A percentile compares a stretch with the other conserved stretches of the same genome.
Conservation (phyloP, 1,140 invertebrate species). For the Pollicipes pollicipes region DNA sequence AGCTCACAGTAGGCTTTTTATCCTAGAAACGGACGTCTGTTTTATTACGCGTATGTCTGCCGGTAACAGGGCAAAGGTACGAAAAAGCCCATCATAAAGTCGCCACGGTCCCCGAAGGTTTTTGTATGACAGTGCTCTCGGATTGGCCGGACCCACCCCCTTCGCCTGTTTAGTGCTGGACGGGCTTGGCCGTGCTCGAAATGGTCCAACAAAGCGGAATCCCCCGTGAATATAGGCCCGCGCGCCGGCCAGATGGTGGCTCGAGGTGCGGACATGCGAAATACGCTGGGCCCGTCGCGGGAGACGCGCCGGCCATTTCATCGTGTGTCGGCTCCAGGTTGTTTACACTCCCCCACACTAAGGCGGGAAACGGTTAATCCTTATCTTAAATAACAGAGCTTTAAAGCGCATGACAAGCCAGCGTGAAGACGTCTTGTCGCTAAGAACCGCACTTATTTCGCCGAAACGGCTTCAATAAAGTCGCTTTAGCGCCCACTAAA, state of each 20-base stretch:
- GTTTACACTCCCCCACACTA: not conserved
- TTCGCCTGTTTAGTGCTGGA: not conserved
- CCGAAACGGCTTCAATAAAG: not conserved
- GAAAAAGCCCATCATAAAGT: slow-evolving; percentile 1
- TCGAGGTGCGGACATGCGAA: too few species aligned
- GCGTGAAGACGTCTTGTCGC: not conserved
- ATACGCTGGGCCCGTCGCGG: too few species aligned
- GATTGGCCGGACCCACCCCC: not conserved
- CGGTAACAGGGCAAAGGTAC: not conserved
- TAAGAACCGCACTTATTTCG: not conserved
- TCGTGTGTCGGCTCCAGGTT: not conserved
- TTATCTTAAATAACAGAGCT: not conserved
- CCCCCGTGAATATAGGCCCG: not conserved
- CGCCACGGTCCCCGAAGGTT: not conserved
- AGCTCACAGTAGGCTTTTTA: not conserved
- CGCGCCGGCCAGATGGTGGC: too few species aligned
- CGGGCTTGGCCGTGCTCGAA: not conserved
- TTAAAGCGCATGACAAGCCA: not conserved
- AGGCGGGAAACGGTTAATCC: not conserved
- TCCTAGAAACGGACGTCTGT: not conserved
- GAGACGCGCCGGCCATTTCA: not conserved
- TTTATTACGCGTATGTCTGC: not conserved
- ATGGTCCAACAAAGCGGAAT: too few species aligned
- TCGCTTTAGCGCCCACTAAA: not conserved
- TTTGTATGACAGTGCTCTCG: not conserved